phyloP scores from a whole-genome alignment of 2,888 invertebrate genomes.

The Conomelus anceps region DNA sequence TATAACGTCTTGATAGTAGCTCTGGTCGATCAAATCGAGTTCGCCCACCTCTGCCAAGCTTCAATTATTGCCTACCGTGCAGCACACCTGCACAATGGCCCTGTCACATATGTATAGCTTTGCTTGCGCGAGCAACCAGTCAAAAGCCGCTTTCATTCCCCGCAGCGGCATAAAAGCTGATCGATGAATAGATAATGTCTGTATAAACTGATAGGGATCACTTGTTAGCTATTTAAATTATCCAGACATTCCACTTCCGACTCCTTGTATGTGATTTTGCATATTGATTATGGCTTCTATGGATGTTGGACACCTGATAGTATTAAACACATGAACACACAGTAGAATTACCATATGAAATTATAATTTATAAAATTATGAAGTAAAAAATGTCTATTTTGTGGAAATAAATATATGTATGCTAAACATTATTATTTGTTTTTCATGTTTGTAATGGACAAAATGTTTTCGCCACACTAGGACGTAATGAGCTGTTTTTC shows the following conservation, averaged over 20 bases:
- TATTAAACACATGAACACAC: too few species aligned
- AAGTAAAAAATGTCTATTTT: too few species aligned
- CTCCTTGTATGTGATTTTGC: not conserved
- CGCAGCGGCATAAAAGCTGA: not conserved
- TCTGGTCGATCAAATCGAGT: not conserved
- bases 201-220: not conserved
- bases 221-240: not conserved
- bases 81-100: not conserved
- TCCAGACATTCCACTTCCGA: not conserved
- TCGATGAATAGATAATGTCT: not conserved
- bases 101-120: not conserved
- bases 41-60: not conserved
- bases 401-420: too few species aligned
- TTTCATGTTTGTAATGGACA: too few species aligned
- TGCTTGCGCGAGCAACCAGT: not conserved
- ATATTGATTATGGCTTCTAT: not conserved
- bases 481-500: too few species aligned
- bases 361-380: too few species aligned
- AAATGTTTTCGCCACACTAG: too few species aligned
- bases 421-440: too few species aligned
- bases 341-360: not conserved
- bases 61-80: not conserved
- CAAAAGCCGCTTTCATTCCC: not conserved
- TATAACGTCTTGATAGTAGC: not conserved
- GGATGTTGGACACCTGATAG: not conserved